Evolutionary conservation across 2,113 vertebrate species (phyloP).

Genomic region (Chamaetylas fuelleborni): DNA sequence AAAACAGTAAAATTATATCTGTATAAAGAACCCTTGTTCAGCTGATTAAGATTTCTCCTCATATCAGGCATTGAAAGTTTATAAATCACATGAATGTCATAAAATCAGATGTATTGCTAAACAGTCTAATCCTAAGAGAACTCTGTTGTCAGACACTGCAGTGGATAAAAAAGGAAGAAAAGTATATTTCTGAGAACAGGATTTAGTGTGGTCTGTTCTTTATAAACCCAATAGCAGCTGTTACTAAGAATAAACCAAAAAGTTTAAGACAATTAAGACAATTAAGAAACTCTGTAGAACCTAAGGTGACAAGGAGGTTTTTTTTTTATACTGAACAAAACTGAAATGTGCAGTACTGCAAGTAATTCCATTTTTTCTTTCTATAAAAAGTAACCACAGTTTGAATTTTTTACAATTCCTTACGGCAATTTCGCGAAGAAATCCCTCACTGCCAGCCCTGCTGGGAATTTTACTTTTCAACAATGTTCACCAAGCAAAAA

Average conservation of each 20-base stretch:
- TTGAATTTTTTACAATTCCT: neutral
- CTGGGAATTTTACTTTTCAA: neutral
- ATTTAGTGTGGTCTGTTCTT: neutral
- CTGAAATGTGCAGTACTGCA: neutral
- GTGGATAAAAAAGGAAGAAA: neutral
- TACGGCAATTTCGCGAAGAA: neutral
- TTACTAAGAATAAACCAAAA: neutral
- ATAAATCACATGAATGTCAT: neutral
- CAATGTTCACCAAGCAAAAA: neutral
- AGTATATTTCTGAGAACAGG: neutral
- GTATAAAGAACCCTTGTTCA: neutral
- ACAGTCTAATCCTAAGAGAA: neutral
- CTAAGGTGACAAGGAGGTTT: neutral
- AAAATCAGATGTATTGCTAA: neutral
- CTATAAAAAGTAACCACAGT: accelerated
- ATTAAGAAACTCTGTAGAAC: neutral
- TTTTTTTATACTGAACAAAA: neutral
- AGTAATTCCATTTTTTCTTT: neutral
- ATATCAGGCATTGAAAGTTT: neutral
- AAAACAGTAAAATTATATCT: neutral
- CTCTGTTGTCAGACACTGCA: neutral
- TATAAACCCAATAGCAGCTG: neutral
- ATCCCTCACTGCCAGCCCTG: neutral
- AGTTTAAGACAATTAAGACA: neutral
- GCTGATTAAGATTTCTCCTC: neutral